Conservation (phyloP, 1,140 invertebrate species). For the Caenorhabditis remanei region DNA sequence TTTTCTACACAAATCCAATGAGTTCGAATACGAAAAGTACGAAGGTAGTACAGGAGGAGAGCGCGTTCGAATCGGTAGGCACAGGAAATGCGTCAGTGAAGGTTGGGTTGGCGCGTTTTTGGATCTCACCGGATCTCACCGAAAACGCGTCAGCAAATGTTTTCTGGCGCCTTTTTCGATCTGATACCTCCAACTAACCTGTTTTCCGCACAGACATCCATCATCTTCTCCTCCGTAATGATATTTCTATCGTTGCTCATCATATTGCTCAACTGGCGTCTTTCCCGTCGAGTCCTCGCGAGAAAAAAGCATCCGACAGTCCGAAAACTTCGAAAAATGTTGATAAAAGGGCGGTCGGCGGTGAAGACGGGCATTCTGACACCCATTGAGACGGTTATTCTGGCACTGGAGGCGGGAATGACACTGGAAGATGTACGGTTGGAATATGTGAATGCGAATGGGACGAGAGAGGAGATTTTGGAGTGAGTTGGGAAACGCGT, state of each 20-base stretch:
- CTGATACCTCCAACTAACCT: not conserved
- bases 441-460: not conserved
- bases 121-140: no score
- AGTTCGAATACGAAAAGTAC: not conserved
- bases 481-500: not conserved
- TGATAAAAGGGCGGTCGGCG: slow-evolving; percentile 44
- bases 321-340: not conserved
- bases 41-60: not conserved
- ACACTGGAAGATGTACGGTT: slow-evolving; percentile 28
- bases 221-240: slow-evolving; percentile 12
- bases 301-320: slow-evolving; percentile 19
- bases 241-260: slow-evolving; percentile 11
- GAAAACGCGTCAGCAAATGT: no score
- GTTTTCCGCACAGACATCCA: not conserved
- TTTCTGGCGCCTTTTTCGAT: not conserved
- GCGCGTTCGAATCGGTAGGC: not conserved
- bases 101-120: no score
- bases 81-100: not conserved
- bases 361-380: slow-evolving; percentile 27
- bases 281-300: not conserved
- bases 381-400: slow-evolving; percentile 12
- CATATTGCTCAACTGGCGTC: slow-evolving; percentile 1
- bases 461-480: slow-evolving; percentile 1
- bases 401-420: slow-evolving; percentile 31
- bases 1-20: slow-evolving; percentile 11